These are phyloP conservation scores for Lagopus muta DNA, from an alignment of 2,113 vertebrate species.

Conservation along the genomic window DNA sequence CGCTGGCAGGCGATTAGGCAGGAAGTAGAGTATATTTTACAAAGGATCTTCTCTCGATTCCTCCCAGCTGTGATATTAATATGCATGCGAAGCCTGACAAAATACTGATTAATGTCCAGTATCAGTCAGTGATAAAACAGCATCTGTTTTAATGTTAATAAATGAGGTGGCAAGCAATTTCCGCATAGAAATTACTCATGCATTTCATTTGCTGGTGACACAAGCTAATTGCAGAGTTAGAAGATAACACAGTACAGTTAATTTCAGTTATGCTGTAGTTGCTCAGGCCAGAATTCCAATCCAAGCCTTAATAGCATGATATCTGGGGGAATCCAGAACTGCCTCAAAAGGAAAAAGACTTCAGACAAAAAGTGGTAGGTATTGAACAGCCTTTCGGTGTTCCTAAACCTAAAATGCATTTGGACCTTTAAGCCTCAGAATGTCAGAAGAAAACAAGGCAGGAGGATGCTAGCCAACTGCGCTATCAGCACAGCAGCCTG, in stretches of 20 bases:
- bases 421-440: neutral
- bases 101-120: slow-evolving; percentile 77
- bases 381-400: neutral
- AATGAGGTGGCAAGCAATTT: slow-evolving; percentile 74
- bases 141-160: slow-evolving; percentile 76
- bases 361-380: neutral
- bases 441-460: neutral
- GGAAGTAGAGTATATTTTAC: neutral
- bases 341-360: neutral
- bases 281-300: slow-evolving; percentile 21
- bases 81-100: slow-evolving; percentile 64
- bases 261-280: slow-evolving; percentile 37
- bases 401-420: neutral
- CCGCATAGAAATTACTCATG: slow-evolving; percentile 71
- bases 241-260: slow-evolving; percentile 58
- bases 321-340: neutral
- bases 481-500: neutral
- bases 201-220: slow-evolving; percentile 73
- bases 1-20: slow-evolving; percentile 6
- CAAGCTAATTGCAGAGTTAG: slow-evolving; percentile 68
- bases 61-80: slow-evolving; percentile 65
- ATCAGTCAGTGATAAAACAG: slow-evolving; percentile 74
- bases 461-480: neutral
- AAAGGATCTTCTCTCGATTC: slow-evolving; percentile 6
- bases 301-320: neutral